phyloP scores from a whole-genome alignment of 2,797 vertebrate genomes.

The Epinephelus malabaricus region DNA sequence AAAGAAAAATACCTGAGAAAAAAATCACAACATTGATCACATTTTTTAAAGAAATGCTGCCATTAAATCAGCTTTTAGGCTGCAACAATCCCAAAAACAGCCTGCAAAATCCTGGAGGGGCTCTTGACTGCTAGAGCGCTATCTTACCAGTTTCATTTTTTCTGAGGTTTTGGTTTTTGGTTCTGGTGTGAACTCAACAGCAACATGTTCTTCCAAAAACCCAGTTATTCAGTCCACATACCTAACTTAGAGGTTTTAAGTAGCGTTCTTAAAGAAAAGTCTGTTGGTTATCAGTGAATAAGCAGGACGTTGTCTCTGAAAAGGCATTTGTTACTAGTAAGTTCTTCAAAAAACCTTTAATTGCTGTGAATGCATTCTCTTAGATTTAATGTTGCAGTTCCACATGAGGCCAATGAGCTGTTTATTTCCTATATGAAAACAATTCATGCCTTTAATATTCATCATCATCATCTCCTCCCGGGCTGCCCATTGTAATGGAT shows the following conservation, averaged over 20 bases:
- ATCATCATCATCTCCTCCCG: constrained; percentile 51
- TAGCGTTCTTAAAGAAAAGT: not conserved
- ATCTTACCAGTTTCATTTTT: too few species aligned
- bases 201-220: not conserved
- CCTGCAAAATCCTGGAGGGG: too few species aligned
- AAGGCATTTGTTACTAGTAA: not conserved
- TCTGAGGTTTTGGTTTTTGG: not conserved
- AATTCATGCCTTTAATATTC: constrained; percentile 47
- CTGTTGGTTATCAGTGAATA: too few species aligned
- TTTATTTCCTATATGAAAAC: constrained; percentile 37
- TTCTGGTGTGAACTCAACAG: not conserved
- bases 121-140: too few species aligned
- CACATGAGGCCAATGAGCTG: not conserved
- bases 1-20: too few species aligned
- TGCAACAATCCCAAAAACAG: too few species aligned
- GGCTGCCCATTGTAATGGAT: constrained; percentile 72
- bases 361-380: not conserved
- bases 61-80: too few species aligned
- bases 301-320: not conserved
- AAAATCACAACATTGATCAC: too few species aligned
- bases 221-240: not conserved
- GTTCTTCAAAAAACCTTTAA: not conserved
- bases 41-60: too few species aligned
- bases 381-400: not conserved
- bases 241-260: not conserved